These are phyloP conservation scores for Falco concolor DNA, from an alignment of 2,797 vertebrate genomes.

Conservation along the genomic window DNA sequence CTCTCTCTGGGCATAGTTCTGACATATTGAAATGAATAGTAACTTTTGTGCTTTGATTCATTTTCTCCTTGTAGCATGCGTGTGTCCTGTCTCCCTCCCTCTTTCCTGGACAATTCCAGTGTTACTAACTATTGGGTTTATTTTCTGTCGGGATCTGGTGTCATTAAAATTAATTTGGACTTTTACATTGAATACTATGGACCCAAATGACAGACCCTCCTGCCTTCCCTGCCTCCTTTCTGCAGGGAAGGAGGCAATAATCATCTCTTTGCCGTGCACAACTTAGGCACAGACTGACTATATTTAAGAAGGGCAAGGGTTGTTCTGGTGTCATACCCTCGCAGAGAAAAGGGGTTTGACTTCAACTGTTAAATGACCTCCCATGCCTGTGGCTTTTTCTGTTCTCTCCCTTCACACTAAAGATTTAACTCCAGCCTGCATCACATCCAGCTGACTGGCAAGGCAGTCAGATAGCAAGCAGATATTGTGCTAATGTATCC, in stretches of 20 bases:
- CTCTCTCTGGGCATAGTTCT: neutral
- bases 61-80: neutral
- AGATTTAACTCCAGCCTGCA: neutral
- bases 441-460: neutral
- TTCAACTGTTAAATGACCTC: neutral
- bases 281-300: neutral
- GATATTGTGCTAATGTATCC: neutral
- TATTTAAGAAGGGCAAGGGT: neutral
- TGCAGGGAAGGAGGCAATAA: neutral
- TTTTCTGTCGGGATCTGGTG: neutral
- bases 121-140: neutral
- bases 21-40: neutral
- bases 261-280: neutral
- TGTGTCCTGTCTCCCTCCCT: neutral
- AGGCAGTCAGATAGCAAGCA: neutral
- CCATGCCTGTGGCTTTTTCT: neutral
- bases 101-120: neutral
- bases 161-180: neutral
- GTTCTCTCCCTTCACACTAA: neutral
- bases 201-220: rapidly evolving
- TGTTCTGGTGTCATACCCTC: neutral
- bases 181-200: neutral
- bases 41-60: neutral
- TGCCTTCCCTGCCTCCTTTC: neutral
- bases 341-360: neutral